Evolutionary conservation across 2,797 vertebrate genomes (phyloP).

Genomic region (Myotis daubentonii): DNA sequence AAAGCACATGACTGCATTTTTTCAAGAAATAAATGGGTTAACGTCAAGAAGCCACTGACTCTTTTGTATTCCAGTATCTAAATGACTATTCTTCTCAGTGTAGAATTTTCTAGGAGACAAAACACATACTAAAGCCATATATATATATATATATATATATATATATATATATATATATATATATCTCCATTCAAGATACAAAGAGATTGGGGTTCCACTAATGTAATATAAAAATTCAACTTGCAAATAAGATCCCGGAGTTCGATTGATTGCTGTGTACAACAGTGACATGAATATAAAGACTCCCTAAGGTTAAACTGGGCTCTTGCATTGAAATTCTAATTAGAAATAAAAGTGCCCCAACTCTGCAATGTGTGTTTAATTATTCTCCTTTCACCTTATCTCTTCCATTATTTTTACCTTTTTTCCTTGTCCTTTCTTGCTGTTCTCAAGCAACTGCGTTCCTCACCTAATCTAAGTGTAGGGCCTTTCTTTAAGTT

Average conservation of each 20-base stretch:
- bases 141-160: not conserved
- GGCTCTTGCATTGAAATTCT: constrained; percentile 87
- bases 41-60: constrained; percentile 72
- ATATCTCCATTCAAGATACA: constrained; percentile 62
- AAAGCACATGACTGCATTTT: constrained; percentile 56
- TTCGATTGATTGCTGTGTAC: constrained; percentile 83
- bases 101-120: constrained; percentile 75
- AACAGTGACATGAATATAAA: constrained; percentile 85
- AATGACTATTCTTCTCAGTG: constrained; percentile 72
- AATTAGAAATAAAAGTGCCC: constrained; percentile 88
- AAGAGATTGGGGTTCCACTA: constrained; percentile 75
- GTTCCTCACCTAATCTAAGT: constrained; percentile 84
- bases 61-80: constrained; percentile 74
- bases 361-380: constrained; percentile 84
- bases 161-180: constrained; percentile 41
- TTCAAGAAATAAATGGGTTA: constrained; percentile 70
- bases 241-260: constrained; percentile 79
- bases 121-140: constrained; percentile 67
- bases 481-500: constrained; percentile 86
- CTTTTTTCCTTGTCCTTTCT: constrained; percentile 85
- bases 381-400: constrained; percentile 86
- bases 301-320: constrained; percentile 88
- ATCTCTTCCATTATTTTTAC: constrained; percentile 84
- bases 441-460: constrained; percentile 86
- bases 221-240: constrained; percentile 82